Base-by-base conservation (phyloP, 2,888 invertebrate genomes). In the Allacma fusca region DNA sequence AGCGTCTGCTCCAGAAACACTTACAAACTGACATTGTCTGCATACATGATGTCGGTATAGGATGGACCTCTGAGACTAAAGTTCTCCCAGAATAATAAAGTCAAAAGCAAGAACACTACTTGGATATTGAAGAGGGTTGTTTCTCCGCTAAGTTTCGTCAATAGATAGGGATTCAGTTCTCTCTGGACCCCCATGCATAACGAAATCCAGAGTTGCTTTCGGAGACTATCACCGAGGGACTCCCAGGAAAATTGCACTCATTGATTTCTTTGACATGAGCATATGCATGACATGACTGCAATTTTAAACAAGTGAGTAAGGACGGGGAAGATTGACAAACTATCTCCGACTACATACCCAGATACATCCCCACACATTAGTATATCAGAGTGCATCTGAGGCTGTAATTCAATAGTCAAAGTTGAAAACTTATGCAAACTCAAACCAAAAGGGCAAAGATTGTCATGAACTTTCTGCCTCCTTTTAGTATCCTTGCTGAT, bases 201-300 rank as follows among this genome's bases (percentile, higher is more conserved):
- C 40, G 5, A 40, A 40, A 40, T 40, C 40, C 40, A 40, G 40
- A 40, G 40, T 40, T 40, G n/a, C 19, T 7, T 59, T 59, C n/a
- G 71, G 57, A 57, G 44, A 76, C 29, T 67, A 72, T 68, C 72
- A 67, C 72, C 77, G 72, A 73, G 77, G 77, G 72, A 77, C 77
- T 28, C 29, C n/a, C 24, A 28, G 26, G 50, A 67, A 77, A 77
- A 77, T 77, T 77, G 77, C 72, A 73, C 72, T 73, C 77, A 77
- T 77, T 77, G 77, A 77, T 77, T 77, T 72, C 72, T 67, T 71
- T 57, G 24, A 26, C 76, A 70, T 40, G 40, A 9, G 40, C 13
- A 40, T 5, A 13, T 40, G 13, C 13, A 40, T 40, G 13, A 40
- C 43, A 68, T 75, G 29, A 26, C 34, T 50, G 34, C 26, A 62